phyloP scores from a whole-genome alignment of 1,140 invertebrate genomes.

The Pseudomyrmex dendroicus region DNA sequence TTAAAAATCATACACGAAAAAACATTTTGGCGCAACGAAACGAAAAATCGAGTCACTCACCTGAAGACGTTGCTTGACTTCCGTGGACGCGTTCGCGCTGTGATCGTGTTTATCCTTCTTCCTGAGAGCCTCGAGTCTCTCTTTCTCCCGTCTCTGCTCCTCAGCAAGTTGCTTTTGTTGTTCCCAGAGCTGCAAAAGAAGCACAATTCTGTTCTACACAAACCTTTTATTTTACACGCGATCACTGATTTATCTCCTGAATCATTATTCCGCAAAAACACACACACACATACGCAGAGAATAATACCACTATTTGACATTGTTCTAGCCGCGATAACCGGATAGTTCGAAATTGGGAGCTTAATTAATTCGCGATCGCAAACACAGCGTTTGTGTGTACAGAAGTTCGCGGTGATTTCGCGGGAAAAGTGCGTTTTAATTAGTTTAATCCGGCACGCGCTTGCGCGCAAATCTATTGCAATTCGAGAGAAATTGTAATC shows the following conservation, averaged over 20 bases:
- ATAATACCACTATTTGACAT: neutral
- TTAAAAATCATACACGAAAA: neutral
- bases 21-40: neutral
- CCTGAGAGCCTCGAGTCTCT: conserved; percentile 92
- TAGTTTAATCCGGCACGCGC: conserved; percentile 20
- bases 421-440: neutral
- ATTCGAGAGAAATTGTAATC: neutral
- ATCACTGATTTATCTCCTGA: neutral
- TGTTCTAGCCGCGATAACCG: no score
- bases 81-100: conserved; percentile 97
- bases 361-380: neutral
- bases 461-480: neutral
- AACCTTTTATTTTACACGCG: neutral
- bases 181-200: conserved; percentile 89
- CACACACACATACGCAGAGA: neutral
- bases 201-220: conserved; percentile 1
- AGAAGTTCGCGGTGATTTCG: neutral
- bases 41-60: conserved; percentile 82
- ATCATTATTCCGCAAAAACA: neutral
- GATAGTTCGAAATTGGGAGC: neutral
- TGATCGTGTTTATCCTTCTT: conserved; percentile 97
- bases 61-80: conserved; percentile 97
- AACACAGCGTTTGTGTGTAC: neutral
- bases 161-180: conserved; percentile 90
- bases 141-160: conserved; percentile 90